Percentiles rank a stretch among this genome's conserved stretches.
Conservation (phyloP, 1,140 invertebrate genomes). For the Gonatopus flavifemur region DNA sequence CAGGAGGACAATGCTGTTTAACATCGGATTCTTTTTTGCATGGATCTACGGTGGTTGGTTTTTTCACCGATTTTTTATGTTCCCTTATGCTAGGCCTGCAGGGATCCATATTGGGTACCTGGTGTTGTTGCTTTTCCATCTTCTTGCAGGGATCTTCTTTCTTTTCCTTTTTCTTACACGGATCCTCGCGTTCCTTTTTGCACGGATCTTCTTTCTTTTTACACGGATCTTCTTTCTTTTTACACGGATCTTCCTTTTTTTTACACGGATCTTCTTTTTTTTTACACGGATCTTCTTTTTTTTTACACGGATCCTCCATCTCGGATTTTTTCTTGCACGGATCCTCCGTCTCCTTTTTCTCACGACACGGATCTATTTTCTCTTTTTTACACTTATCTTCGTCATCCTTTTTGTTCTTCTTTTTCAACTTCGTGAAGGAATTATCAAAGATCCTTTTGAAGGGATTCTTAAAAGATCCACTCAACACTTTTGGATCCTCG, state of each 20-base stretch:
- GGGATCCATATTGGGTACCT: no score
- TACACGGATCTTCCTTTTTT: conserved; percentile 10
- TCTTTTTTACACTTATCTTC: not conserved
- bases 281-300: not conserved
- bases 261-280: conserved; percentile 7
- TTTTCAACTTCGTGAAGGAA: no score
- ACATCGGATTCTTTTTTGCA: not conserved
- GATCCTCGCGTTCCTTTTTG: not conserved
- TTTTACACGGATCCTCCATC: not conserved
- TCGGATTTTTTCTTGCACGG: conserved; percentile 6
- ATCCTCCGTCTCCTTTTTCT: not conserved
- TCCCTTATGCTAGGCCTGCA: no score
- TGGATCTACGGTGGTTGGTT: not conserved
- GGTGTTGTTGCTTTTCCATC: not conserved
- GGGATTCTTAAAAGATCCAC: no score
- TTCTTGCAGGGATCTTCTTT: conserved; percentile 7
- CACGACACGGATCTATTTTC: not conserved
- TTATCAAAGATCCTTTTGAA: no score
- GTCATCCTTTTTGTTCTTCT: not conserved
- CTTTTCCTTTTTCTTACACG: conserved; percentile 1
- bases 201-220: conserved; percentile 11
- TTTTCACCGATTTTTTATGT: not conserved
- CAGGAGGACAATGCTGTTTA: conserved; percentile 19
- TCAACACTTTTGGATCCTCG: no score
- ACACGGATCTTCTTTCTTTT: conserved; percentile 3